These are phyloP conservation scores for Poecile atricapillus DNA, from an alignment of 2,113 vertebrate genomes.

Conservation along the genomic window DNA sequence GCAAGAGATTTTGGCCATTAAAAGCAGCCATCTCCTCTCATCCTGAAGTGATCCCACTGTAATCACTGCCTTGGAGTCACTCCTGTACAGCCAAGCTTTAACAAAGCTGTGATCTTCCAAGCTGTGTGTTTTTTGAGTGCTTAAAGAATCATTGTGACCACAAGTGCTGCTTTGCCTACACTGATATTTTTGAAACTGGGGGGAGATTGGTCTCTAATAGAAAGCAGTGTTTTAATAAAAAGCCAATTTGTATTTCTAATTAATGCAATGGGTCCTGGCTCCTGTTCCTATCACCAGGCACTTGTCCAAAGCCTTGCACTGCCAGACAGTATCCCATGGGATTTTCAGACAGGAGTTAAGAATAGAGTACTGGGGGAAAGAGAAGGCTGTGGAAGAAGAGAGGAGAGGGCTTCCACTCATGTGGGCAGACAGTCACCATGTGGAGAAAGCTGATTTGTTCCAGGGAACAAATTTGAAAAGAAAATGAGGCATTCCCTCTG, in stretches of 20 bases:
- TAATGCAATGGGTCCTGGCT: background rate
- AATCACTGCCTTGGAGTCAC: background rate
- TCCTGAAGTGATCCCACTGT: background rate
- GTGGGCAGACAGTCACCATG: background rate
- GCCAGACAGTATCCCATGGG: background rate
- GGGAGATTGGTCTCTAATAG: background rate
- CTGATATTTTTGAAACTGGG: background rate
- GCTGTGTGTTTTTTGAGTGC: background rate
- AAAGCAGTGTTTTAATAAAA: background rate
- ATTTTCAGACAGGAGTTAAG: background rate
- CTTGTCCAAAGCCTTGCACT: fast-evolving
- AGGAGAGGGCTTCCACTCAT: background rate
- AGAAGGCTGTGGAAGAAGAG: background rate
- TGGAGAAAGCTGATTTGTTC: background rate
- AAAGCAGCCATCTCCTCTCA: background rate
- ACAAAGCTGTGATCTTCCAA: background rate
- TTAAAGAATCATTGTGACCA: background rate
- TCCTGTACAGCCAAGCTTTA: background rate
- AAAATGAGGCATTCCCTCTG: background rate
- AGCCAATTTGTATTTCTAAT: background rate
- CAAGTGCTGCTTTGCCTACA: background rate
- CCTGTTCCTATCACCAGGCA: background rate
- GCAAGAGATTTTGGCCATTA: background rate
- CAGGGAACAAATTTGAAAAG: background rate
- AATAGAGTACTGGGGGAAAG: background rate